These are phyloP conservation scores for Himantopus leucocephalus DNA, from an alignment of 2,113 vertebrate species.

Conservation along the genomic window DNA sequence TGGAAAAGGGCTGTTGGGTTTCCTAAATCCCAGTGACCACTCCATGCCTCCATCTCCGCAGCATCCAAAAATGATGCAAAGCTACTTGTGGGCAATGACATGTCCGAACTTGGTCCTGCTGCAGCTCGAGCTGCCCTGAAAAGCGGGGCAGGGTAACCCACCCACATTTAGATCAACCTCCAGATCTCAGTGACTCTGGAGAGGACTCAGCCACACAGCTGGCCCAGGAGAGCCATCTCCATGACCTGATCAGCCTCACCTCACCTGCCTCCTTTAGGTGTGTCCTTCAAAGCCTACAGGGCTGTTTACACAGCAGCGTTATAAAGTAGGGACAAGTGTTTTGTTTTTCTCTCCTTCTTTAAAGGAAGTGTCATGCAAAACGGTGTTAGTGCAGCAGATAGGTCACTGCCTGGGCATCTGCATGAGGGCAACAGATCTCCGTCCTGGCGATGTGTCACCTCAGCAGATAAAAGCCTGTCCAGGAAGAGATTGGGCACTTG, in stretches of 20 bases:
- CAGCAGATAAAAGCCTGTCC: background rate
- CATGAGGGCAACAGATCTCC: background rate
- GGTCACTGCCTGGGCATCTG: background rate
- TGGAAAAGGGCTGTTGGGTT: background rate
- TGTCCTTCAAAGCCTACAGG: background rate
- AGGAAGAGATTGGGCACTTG: conserved; percentile 33
- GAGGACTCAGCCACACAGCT: background rate
- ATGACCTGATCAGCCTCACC: background rate
- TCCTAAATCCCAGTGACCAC: background rate
- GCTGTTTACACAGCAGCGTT: background rate
- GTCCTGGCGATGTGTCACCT: background rate
- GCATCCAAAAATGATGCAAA: background rate
- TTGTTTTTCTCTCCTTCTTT: conserved; percentile 10
- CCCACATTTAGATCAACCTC: accelerated
- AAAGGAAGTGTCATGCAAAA: conserved; percentile 24
- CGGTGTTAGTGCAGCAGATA: background rate
- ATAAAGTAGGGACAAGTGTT: background rate
- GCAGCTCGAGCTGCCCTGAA: accelerated
- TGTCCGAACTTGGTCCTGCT: background rate
- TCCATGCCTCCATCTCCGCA: background rate
- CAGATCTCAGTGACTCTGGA: background rate
- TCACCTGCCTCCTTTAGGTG: background rate
- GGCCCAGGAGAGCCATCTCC: background rate
- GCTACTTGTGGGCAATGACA: background rate
- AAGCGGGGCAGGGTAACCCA: background rate